Evolutionary conservation across 2,113 vertebrate species (phyloP).

Genomic region (Psilopogon haemacephalus): DNA sequence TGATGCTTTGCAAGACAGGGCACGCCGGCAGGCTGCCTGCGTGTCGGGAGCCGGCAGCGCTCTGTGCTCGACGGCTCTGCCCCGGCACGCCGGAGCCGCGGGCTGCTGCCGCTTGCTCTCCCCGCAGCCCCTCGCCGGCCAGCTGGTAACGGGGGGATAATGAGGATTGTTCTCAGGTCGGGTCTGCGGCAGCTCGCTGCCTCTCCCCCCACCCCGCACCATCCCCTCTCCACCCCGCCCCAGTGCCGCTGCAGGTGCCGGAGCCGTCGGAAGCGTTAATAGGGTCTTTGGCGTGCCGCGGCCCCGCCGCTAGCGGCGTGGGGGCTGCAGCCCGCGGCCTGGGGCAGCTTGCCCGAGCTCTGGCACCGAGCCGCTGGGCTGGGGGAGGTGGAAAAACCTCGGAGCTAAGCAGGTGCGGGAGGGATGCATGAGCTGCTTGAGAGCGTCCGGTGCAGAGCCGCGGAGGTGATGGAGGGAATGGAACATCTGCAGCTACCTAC

Average conservation of each 20-base stretch:
- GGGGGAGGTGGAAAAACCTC: background rate
- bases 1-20: background rate
- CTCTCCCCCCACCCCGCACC: too few species aligned
- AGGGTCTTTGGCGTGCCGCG: constrained; percentile 35
- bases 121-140: constrained; percentile 20
- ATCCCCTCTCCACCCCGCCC: background rate
- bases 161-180: constrained; percentile 72
- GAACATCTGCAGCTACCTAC: too few species aligned
- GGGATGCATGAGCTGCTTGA: too few species aligned
- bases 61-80: constrained; percentile 39
- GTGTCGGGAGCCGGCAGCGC: constrained; percentile 2
- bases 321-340: fast-evolving
- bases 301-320: background rate
- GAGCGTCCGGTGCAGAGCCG: too few species aligned
- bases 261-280: constrained; percentile 34
- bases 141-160: constrained; percentile 78
- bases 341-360: background rate
- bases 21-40: constrained; percentile 8
- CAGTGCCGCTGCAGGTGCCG: fast-evolving
- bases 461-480: too few species aligned
- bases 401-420: background rate
- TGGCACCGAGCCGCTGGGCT: background rate
- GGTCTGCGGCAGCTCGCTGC: background rate
- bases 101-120: background rate
- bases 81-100: constrained; percentile 46